Conservation (phyloP, 2,113 vertebrate genomes). For the Pseudopodoces humilis region DNA sequence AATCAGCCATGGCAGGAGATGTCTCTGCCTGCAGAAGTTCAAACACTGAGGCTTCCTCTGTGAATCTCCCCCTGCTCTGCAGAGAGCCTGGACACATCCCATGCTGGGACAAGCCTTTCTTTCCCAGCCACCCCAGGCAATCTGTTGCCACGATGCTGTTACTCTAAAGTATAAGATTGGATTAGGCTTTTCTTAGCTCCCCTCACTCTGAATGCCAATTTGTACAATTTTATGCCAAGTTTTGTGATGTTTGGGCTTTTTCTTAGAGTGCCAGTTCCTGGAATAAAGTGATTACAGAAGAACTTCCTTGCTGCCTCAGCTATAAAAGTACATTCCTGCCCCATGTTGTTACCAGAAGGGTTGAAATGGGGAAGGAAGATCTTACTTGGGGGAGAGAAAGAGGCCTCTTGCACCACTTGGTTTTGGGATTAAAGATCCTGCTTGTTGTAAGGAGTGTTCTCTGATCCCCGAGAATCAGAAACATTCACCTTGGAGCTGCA, state of each 20-base stretch:
- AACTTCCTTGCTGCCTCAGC: not conserved
- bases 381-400: accelerated
- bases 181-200: constrained; percentile 29
- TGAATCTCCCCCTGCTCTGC: not conserved
- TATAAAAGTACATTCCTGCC: not conserved
- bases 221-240: constrained; percentile 35
- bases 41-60: not conserved
- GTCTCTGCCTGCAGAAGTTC: not conserved
- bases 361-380: not conserved
- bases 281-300: constrained; percentile 43
- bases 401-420: not conserved
- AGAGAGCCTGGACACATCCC: not conserved
- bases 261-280: not conserved
- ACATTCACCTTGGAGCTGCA: not conserved
- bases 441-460: not conserved
- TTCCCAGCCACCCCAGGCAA: not conserved
- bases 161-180: not conserved
- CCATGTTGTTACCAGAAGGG: constrained; percentile 6
- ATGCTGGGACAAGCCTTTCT: not conserved
- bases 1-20: not conserved
- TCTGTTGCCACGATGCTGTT: not conserved
- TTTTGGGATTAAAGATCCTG: not conserved
- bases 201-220: not conserved
- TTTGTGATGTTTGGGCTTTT: constrained; percentile 37
- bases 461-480: not conserved